phyloP scores from a whole-genome alignment of 2,113 vertebrate species.

The Laticauda colubrina region DNA sequence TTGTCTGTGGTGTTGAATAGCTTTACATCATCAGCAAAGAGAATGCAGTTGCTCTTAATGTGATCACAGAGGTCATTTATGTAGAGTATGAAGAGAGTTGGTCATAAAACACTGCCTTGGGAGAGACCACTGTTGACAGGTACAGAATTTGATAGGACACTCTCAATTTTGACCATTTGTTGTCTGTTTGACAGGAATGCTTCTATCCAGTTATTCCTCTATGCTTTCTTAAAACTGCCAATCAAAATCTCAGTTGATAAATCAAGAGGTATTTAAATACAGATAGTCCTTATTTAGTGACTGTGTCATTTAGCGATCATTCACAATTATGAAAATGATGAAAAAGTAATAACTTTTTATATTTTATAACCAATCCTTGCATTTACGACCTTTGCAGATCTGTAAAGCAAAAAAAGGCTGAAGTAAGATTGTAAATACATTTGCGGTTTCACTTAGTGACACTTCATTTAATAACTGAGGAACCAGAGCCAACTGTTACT shows the following conservation, averaged over 20 bases:
- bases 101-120: no score
- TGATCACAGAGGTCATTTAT: no score
- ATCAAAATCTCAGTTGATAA: neutral
- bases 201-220: neutral
- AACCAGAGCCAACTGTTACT: neutral
- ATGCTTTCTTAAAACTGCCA: neutral
- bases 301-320: neutral
- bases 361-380: neutral
- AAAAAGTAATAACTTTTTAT: neutral
- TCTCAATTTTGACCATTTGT: no score
- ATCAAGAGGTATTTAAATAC: neutral
- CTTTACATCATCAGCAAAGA: no score
- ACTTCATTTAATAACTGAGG: neutral
- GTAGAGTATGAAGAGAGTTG: no score
- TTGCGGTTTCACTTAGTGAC: neutral
- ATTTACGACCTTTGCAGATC: neutral
- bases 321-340: neutral
- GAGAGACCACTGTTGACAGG: no score
- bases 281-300: neutral
- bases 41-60: no score
- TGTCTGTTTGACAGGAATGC: no score
- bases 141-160: no score
- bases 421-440: neutral
- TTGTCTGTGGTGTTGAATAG: no score
- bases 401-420: neutral